Evolutionary conservation across 2,888 invertebrate species (phyloP).

Genomic region (Apodemia mormo): DNA sequence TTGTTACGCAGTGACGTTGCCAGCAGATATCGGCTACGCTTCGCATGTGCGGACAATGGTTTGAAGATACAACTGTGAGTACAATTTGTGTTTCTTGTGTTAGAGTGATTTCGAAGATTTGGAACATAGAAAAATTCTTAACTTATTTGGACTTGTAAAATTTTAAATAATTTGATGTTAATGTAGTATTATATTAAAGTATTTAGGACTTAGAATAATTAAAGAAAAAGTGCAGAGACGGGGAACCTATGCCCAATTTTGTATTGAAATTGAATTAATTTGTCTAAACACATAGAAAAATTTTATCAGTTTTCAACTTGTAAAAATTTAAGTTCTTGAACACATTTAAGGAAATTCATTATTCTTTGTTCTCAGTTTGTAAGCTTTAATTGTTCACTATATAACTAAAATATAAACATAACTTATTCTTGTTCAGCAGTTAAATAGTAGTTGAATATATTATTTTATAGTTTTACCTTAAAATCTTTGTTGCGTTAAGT

Average conservation of each 20-base stretch:
- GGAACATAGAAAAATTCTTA: no score
- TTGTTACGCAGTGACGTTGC: neutral
- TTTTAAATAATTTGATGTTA: neutral
- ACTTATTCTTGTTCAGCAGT: no score
- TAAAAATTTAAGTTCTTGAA: neutral
- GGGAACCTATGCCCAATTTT: neutral
- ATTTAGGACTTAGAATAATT: neutral
- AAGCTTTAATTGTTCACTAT: no score
- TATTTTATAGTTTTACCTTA: no score
- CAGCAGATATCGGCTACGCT: neutral
- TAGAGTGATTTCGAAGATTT: neutral
- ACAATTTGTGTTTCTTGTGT: neutral
- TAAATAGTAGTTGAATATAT: no score
- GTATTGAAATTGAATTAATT: neutral
- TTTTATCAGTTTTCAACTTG: neutral
- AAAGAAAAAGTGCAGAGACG: neutral
- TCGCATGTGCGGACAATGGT: neutral
- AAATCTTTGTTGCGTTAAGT: no score
- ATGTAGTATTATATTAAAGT: neutral
- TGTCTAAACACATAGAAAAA: neutral
- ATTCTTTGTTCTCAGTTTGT: no score
- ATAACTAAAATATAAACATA: no score
- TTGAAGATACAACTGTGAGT: constrained; percentile 9
- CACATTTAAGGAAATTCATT: no score
- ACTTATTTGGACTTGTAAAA: neutral